A percentile compares a stretch with the other conserved stretches of the same genome.
phyloP scores from a whole-genome alignment of 2,113 vertebrate species.

The Brachypodius melanocephalos region DNA sequence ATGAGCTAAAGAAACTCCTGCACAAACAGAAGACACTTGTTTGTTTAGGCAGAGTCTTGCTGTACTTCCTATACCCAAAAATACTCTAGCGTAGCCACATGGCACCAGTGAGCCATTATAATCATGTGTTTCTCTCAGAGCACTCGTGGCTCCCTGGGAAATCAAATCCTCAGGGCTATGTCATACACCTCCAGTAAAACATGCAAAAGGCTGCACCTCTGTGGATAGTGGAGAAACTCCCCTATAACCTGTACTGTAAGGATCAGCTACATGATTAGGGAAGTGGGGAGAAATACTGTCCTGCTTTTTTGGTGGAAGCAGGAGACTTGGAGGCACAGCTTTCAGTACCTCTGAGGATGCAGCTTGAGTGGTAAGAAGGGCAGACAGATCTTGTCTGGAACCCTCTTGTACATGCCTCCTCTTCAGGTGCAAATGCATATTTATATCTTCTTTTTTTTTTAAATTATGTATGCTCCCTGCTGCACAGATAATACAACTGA shows the following conservation, averaged over 20 bases:
- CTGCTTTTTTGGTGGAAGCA: not conserved
- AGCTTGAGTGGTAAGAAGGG: not conserved
- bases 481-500: not conserved
- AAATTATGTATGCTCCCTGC: not conserved
- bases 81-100: not conserved
- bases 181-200: not conserved
- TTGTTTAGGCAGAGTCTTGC: not conserved
- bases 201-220: not conserved
- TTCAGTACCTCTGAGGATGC: not conserved
- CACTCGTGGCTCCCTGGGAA: not conserved
- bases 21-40: not conserved
- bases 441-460: not conserved
- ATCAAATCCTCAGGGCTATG: not conserved
- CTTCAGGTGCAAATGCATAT: not conserved
- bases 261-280: not conserved
- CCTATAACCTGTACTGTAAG: not conserved
- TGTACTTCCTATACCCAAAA: not conserved
- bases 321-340: accelerated
- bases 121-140: not conserved
- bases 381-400: not conserved
- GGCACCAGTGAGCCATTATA: not conserved
- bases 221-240: not conserved
- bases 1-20: not conserved
- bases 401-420: not conserved
- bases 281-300: not conserved